These are phyloP conservation scores for Prorops nasuta DNA, from an alignment of 1,140 invertebrate genomes.

Conservation along the genomic window DNA sequence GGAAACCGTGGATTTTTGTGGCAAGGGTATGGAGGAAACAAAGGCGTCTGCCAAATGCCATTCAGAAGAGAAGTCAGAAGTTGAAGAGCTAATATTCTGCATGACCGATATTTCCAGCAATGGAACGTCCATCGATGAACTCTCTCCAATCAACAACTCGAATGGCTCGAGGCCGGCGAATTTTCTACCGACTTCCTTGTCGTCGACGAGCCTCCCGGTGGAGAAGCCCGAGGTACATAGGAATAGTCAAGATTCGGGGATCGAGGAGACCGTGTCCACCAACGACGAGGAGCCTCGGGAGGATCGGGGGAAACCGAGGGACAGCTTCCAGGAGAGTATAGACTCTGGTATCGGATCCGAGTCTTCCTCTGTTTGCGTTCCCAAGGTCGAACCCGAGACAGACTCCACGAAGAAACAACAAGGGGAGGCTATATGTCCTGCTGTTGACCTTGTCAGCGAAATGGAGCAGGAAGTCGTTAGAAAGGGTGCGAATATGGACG, in stretches of 20 bases:
- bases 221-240: conserved; percentile 23
- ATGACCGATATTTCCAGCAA: conserved; percentile 27
- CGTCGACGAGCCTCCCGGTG: conserved; percentile 21
- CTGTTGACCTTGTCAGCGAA: neutral
- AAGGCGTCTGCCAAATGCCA: neutral
- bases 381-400: conserved; percentile 15
- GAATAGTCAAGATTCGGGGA: conserved; percentile 30
- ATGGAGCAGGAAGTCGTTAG: neutral
- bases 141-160: conserved; percentile 4
- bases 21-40: neutral
- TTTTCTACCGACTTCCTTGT: conserved; percentile 12
- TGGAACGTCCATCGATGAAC: conserved; percentile 5
- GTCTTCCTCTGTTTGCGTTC: conserved; percentile 31
- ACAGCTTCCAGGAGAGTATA: conserved; percentile 31
- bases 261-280: conserved; percentile 21
- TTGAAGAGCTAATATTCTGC: conserved; percentile 29
- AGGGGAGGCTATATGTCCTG: neutral
- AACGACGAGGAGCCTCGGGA: conserved; percentile 16
- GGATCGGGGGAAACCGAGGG: conserved; percentile 3
- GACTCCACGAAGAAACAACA: too few species aligned
- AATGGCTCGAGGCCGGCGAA: conserved; percentile 6
- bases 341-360: conserved; percentile 37
- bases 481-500: neutral
- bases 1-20: neutral
- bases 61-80: conserved; percentile 17